phyloP scores from a whole-genome alignment of 2,888 invertebrate genomes.

The Chaitophorus viminalis region DNA sequence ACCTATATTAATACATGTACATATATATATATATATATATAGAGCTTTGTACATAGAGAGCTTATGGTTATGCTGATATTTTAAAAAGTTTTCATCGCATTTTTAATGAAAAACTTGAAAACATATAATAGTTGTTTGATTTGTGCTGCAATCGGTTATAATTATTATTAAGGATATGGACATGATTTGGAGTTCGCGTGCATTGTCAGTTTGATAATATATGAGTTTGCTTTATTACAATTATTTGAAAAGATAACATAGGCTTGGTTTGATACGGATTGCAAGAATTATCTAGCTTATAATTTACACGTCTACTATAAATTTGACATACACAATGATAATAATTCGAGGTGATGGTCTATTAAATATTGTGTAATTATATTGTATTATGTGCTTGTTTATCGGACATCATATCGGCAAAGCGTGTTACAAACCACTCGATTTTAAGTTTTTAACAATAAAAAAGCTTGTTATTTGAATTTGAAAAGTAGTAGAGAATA shows the following conservation, averaged over 20 bases:
- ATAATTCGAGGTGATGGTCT: neutral
- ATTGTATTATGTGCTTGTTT: neutral
- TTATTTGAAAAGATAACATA: neutral
- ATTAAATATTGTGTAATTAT: neutral
- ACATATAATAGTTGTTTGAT: neutral
- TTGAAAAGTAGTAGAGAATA: neutral
- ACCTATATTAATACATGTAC: too few species aligned
- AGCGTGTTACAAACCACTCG: neutral
- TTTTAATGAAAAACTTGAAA: neutral
- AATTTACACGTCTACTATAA: neutral
- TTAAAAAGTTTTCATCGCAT: slow-evolving; percentile 2
- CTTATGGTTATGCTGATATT: slow-evolving; percentile 19
- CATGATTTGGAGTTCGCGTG: slow-evolving; percentile 2
- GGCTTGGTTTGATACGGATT: neutral
- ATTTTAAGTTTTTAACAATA: neutral
- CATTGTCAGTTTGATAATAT: neutral
- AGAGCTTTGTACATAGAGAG: slow-evolving; percentile 43
- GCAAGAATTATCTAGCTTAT: neutral
- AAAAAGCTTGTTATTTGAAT: neutral
- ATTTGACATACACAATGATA: neutral
- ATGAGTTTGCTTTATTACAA: slow-evolving; percentile 7
- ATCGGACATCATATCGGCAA: neutral
- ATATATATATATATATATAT: too few species aligned
- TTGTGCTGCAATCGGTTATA: neutral
- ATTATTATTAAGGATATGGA: neutral